These are phyloP conservation scores for Irena cyanogastra DNA, from an alignment of 2,113 vertebrate genomes.

Conservation along the genomic window DNA sequence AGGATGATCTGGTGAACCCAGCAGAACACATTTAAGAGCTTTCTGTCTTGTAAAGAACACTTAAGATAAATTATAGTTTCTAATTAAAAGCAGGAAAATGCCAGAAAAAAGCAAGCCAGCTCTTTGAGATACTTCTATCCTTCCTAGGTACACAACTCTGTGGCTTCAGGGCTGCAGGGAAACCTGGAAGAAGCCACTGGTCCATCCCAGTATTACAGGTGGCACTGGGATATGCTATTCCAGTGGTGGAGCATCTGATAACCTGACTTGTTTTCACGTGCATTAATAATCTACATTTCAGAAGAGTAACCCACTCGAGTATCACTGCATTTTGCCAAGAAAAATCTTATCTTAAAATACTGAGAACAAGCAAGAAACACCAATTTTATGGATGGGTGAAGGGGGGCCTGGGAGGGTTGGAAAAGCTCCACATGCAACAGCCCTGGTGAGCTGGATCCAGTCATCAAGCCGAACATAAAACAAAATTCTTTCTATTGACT, in stretches of 20 bases:
- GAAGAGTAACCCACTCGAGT: not conserved
- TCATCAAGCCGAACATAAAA: rapidly evolving
- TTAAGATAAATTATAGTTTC: not conserved
- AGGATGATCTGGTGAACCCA: not conserved
- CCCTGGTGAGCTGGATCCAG: not conserved
- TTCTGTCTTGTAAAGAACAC: not conserved
- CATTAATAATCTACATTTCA: not conserved
- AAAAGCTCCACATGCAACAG: not conserved
- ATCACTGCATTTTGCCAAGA: not conserved
- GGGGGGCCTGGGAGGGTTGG: not conserved
- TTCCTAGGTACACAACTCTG: not conserved
- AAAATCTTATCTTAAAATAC: not conserved
- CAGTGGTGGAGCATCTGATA: not conserved
- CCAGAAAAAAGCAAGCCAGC: not conserved
- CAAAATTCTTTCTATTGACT: not conserved
- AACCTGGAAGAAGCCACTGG: not conserved
- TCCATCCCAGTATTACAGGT: not conserved
- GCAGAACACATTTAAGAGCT: not conserved
- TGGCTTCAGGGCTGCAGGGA: not conserved
- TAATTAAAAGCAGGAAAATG: not conserved
- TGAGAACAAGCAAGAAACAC: not conserved
- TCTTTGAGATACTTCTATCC: not conserved
- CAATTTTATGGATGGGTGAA: not conserved
- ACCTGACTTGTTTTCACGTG: not conserved
- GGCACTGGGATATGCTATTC: not conserved